Percentiles rank a stretch among this genome's conserved stretches.
These are phyloP conservation scores for Goniozus legneri DNA, from an alignment of 1,140 invertebrate genomes.

Conservation along the genomic window DNA sequence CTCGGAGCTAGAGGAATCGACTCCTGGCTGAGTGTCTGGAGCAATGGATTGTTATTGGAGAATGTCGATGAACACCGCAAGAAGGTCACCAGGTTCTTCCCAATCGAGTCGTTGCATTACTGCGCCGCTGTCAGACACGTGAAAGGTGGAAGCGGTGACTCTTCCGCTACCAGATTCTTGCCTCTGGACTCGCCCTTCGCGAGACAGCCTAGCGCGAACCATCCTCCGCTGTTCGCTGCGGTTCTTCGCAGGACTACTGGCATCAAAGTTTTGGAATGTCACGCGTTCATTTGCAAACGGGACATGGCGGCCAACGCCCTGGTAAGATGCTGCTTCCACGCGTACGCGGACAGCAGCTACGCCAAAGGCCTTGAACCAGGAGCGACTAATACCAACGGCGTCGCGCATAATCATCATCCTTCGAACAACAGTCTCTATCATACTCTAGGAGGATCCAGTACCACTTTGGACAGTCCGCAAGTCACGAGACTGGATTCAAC, in stretches of 20 bases:
- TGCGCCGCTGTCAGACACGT: constrained; percentile 94
- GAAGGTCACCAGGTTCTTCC: constrained; percentile 94
- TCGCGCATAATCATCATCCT: constrained; percentile 22
- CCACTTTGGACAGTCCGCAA: constrained; percentile 50
- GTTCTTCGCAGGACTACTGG: constrained; percentile 92
- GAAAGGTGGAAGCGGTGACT: constrained; percentile 60
- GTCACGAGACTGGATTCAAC: constrained; percentile 57
- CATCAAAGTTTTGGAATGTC: constrained; percentile 99
- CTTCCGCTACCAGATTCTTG: constrained; percentile 78
- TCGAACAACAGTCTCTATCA: constrained; percentile 45
- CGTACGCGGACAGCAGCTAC: constrained; percentile 90
- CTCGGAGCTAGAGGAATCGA: constrained; percentile 87
- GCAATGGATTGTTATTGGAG: constrained; percentile 91
- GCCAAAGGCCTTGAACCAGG: constrained; percentile 74
- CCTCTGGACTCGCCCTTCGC: constrained; percentile 96
- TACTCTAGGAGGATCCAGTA: constrained; percentile 47
- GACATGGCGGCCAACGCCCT: constrained; percentile 92
- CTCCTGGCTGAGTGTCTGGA: constrained; percentile 96
- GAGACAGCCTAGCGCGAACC: constrained; percentile 79
- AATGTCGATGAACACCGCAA: constrained; percentile 95
- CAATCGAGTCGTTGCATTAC: constrained; percentile 94
- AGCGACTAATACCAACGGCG: constrained; percentile 38
- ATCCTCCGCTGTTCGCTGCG: constrained; percentile 96
- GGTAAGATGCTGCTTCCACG: constrained; percentile 91
- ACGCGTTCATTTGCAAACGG: constrained; percentile 96